Conservation (phyloP, 2,797 vertebrate species). For the Masticophis lateralis region DNA sequence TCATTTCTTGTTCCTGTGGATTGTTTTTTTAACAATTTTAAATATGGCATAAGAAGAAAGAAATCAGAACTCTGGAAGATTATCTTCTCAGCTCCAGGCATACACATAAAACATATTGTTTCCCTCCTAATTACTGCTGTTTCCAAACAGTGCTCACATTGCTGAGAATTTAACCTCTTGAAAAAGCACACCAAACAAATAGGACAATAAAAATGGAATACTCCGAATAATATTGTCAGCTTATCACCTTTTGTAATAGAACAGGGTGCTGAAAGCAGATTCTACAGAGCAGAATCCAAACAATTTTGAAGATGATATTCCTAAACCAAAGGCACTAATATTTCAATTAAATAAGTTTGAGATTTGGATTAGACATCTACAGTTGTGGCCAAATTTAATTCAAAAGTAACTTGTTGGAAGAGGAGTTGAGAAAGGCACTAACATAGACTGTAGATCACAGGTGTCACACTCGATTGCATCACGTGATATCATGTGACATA, state of each 20-base stretch:
- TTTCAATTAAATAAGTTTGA: background rate
- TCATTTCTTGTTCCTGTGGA: background rate
- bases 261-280: background rate
- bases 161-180: constrained; percentile 10
- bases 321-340: background rate
- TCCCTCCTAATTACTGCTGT: background rate
- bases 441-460: background rate
- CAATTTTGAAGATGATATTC: background rate
- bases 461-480: background rate
- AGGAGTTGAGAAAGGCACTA: background rate
- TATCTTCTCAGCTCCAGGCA: constrained; percentile 3
- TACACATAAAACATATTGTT: background rate
- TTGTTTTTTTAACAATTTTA: constrained; percentile 35
- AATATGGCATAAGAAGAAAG: background rate
- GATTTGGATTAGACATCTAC: background rate
- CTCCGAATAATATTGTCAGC: constrained; percentile 19
- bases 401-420: background rate
- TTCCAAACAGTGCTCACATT: background rate
- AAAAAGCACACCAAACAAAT: constrained; percentile 17
- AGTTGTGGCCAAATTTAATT: background rate
- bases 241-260: constrained; percentile 13
- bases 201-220: constrained; percentile 2
- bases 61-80: background rate
- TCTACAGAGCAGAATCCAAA: constrained; percentile 30
- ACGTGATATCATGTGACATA: fast-evolving